Conservation (phyloP, 2,113 vertebrate genomes). For the Neolamprologus devosi region DNA sequence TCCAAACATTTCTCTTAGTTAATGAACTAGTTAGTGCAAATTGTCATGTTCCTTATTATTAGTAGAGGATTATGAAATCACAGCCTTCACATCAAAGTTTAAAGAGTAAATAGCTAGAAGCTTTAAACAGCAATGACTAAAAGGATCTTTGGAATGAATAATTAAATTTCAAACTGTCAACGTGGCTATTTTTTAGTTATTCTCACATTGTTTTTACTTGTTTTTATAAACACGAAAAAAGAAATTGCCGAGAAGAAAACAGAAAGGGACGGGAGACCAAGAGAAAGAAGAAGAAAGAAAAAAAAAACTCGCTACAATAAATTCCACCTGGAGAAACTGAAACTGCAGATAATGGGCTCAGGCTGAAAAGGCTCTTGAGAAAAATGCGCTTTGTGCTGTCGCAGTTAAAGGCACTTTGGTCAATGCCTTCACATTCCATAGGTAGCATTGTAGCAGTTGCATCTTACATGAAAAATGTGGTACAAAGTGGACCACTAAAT, state of each 20-base stretch:
- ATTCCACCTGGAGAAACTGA: background rate
- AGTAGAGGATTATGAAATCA: conserved; percentile 2
- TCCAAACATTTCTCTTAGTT: conserved; percentile 39
- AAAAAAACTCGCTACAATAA: background rate
- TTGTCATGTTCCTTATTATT: conserved; percentile 28
- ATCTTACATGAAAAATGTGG: conserved; percentile 55
- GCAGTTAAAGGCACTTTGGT: background rate
- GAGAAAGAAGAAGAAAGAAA: background rate
- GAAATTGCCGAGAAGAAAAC: background rate
- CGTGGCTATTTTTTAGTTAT: background rate
- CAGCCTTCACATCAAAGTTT: background rate
- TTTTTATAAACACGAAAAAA: background rate
- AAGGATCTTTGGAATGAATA: background rate
- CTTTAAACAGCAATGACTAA: conserved; percentile 2
- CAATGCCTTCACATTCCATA: background rate
- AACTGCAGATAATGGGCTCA: background rate
- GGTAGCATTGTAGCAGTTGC: conserved; percentile 14
- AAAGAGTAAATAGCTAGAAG: conserved; percentile 9
- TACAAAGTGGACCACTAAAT: conserved; percentile 54
- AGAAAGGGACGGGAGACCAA: background rate
- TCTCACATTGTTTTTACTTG: background rate
- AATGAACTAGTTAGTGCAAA: conserved; percentile 42
- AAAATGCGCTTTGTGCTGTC: background rate
- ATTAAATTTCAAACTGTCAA: background rate
- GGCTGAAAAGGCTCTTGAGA: background rate